A percentile compares a stretch with the other conserved stretches of the same genome.
These are phyloP conservation scores for Poeciliopsis retropinna DNA, from an alignment of 2,113 vertebrate species.

Conservation along the genomic window DNA sequence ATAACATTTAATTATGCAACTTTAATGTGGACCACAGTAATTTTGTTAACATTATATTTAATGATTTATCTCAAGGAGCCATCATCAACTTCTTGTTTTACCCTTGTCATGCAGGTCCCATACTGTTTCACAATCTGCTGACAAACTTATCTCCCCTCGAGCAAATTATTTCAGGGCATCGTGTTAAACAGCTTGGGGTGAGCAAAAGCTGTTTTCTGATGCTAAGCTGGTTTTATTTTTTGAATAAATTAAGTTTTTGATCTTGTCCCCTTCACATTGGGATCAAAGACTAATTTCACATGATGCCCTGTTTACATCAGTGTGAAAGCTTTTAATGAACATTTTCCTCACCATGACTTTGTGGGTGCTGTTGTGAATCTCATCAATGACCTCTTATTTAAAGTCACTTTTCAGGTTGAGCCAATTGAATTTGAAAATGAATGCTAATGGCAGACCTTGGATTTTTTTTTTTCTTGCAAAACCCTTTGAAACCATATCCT, in stretches of 20 bases:
- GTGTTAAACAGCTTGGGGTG: neutral
- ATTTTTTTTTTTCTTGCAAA: neutral
- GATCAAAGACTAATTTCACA: slow-evolving; percentile 4
- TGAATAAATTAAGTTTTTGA: slow-evolving; percentile 1
- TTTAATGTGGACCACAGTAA: neutral
- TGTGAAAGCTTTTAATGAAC: neutral
- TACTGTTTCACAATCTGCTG: slow-evolving; percentile 1
- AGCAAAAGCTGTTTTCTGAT: neutral
- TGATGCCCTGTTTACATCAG: neutral
- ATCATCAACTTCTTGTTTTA: neutral
- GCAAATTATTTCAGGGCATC: neutral
- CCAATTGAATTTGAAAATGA: neutral
- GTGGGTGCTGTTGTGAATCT: neutral
- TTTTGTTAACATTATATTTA: neutral
- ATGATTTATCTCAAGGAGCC: neutral
- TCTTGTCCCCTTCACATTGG: neutral
- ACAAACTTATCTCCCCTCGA: neutral
- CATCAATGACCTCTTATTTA: neutral
- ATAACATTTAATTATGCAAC: neutral
- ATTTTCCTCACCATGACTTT: neutral
- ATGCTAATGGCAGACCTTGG: neutral
- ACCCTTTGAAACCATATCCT: neutral
- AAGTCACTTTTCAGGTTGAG: slow-evolving; percentile 5
- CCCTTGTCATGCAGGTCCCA: neutral
- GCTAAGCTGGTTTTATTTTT: neutral